Percentiles rank a stretch among this genome's conserved stretches.
These are phyloP conservation scores for Nesometra sesokonis DNA, from an alignment of 35 echinoderm and acorn worm species.

Conservation along the genomic window DNA sequence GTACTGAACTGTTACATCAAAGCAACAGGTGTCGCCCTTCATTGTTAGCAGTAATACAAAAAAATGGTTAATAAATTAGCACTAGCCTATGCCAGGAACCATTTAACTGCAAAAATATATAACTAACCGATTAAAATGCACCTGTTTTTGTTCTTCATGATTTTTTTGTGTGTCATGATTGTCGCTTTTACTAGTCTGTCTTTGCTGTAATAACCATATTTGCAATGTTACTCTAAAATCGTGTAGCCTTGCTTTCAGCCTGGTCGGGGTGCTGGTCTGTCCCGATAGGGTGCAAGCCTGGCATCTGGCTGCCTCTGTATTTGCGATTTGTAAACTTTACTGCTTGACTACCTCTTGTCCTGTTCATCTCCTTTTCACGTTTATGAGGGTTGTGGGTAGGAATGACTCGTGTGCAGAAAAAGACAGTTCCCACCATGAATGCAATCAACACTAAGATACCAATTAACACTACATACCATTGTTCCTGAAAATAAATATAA, in stretches of 20 bases:
- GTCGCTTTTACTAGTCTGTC: no score
- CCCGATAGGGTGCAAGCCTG: slow-evolving; percentile 1
- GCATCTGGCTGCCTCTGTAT: slow-evolving; percentile 51
- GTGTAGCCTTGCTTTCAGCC: slow-evolving; percentile 6
- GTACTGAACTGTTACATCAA: no score
- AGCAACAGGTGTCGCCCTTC: no score
- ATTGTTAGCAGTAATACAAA: no score
- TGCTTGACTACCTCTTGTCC: slow-evolving; percentile 18
- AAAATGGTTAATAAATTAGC: no score
- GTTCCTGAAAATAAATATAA: slow-evolving; percentile 18
- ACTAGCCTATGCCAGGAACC: no score
- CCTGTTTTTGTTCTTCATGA: no score
- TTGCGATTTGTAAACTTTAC: slow-evolving; percentile 51
- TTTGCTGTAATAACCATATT: no score
- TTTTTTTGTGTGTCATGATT: no score
- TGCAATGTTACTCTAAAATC: background rate
- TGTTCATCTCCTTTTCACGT: slow-evolving; percentile 43
- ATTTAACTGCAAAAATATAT: no score
- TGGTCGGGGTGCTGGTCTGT: slow-evolving; percentile 9
- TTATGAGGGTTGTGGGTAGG: slow-evolving; percentile 82
- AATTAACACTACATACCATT: slow-evolving; percentile 75
- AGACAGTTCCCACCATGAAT: slow-evolving; percentile 68
- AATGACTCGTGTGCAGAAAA: slow-evolving; percentile 50
- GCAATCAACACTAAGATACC: slow-evolving; percentile 23
- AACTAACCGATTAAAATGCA: no score